A percentile compares a stretch with the other conserved stretches of the same genome.
Evolutionary conservation across 2,888 invertebrate species (phyloP).

Genomic region (Hanleya hanleyi): DNA sequence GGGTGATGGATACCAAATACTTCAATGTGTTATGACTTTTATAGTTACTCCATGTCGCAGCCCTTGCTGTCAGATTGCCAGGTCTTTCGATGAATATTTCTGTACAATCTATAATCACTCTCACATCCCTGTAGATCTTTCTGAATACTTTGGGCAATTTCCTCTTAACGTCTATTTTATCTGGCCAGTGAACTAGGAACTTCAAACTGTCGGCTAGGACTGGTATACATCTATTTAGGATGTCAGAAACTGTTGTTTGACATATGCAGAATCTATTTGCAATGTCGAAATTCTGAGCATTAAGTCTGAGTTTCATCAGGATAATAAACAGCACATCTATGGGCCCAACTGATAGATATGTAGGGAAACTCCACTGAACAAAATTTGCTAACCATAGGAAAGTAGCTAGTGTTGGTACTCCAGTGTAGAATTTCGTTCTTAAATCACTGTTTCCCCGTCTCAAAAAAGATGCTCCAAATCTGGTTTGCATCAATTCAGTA

Average conservation of each 20-base stretch:
- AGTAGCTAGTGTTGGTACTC: conserved; percentile 1
- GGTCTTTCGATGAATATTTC: background rate
- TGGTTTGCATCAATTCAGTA: no score
- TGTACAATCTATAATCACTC: background rate
- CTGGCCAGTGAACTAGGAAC: conserved; percentile 34
- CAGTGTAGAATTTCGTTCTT: conserved; percentile 13
- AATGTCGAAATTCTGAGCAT: conserved; percentile 22
- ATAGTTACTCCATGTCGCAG: background rate
- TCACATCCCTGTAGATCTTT: no score
- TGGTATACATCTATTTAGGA: conserved; percentile 18
- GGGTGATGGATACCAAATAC: background rate
- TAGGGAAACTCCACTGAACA: background rate
- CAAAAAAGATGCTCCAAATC: background rate
- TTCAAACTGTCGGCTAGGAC: conserved; percentile 13
- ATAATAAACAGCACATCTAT: no score
- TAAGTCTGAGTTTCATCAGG: conserved; percentile 27
- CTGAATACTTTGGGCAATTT: conserved; percentile 27
- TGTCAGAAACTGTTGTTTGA: conserved; percentile 17
- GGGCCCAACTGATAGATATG: background rate
- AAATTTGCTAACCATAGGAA: conserved; percentile 18
- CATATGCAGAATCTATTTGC: conserved; percentile 19
- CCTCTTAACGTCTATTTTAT: conserved; percentile 20
- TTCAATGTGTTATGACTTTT: background rate
- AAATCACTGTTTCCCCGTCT: background rate
- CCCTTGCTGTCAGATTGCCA: background rate